These are phyloP conservation scores for Biston betularia DNA, from an alignment of 2,888 invertebrate genomes.

Conservation along the genomic window DNA sequence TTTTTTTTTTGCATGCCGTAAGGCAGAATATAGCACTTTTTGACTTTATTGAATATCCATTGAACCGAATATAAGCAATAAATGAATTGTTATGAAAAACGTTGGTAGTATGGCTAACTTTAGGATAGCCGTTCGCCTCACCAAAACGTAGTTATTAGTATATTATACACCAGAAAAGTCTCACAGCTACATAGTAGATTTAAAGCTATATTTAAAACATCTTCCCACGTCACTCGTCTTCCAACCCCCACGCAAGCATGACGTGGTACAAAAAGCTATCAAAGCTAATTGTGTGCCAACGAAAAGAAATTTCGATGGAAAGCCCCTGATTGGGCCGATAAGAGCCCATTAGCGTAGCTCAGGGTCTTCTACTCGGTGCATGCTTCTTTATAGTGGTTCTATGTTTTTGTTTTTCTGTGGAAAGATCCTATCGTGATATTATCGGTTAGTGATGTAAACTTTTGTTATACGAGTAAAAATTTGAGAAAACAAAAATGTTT, in stretches of 20 bases:
- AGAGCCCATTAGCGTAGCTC: slow-evolving; percentile 76
- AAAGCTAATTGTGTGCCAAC: slow-evolving; percentile 80
- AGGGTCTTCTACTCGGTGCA: slow-evolving; percentile 72
- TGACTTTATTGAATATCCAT: too few species aligned
- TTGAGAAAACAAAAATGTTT: background rate
- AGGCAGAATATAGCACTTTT: too few species aligned
- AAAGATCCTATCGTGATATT: slow-evolving; percentile 3
- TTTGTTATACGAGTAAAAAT: background rate
- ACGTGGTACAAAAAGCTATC: slow-evolving; percentile 80
- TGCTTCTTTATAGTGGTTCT: slow-evolving; percentile 28
- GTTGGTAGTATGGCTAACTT: too few species aligned
- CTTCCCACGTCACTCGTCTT: slow-evolving; percentile 1
- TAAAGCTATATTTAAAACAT: background rate
- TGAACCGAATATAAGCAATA: too few species aligned
- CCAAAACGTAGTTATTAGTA: too few species aligned
- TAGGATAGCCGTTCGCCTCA: too few species aligned
- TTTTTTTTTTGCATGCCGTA: too few species aligned
- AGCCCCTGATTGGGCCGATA: slow-evolving; percentile 72
- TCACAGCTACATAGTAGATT: too few species aligned
- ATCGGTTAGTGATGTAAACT: background rate
- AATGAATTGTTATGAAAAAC: too few species aligned
- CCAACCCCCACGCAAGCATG: slow-evolving; percentile 61
- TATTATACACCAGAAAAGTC: too few species aligned
- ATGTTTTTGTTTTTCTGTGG: slow-evolving; percentile 7
- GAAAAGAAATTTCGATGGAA: slow-evolving; percentile 78